A percentile compares a stretch with the other conserved stretches of the same genome.
phyloP scores from a whole-genome alignment of 1,140 invertebrate genomes.

The Drosophila eugracilis region DNA sequence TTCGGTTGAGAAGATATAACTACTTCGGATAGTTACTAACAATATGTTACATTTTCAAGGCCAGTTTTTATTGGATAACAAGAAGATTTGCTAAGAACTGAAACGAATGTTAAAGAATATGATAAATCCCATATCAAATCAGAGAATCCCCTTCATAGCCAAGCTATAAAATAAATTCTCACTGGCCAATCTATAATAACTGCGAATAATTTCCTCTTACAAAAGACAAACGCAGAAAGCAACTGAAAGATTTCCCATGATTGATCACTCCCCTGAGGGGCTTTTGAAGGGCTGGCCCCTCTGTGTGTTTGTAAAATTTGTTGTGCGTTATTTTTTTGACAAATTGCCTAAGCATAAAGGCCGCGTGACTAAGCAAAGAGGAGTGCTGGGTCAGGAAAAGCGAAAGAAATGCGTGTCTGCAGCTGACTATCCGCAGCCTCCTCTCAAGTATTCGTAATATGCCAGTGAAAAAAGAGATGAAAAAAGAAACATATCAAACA shows the following conservation, averaged over 20 bases:
- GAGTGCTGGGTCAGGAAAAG: conserved; percentile 37
- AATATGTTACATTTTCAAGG: background rate
- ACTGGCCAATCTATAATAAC: conserved; percentile 68
- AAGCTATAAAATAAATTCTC: conserved; percentile 23
- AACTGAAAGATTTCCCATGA: conserved; percentile 53
- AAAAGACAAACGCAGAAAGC: conserved; percentile 5
- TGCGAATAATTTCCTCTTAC: conserved; percentile 59
- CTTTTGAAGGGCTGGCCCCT: conserved; percentile 35
- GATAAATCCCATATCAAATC: background rate
- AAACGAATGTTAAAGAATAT: background rate
- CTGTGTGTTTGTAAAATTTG: conserved; percentile 49
- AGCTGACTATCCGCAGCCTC: conserved; percentile 64
- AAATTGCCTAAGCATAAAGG: conserved; percentile 65
- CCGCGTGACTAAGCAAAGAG: conserved; percentile 73
- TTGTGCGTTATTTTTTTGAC: conserved; percentile 63
- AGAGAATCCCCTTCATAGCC: too few species aligned
- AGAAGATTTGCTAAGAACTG: background rate
- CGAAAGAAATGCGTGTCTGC: conserved; percentile 61
- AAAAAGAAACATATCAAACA: conserved; percentile 54
- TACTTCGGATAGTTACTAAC: too few species aligned
- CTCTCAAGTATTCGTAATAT: conserved; percentile 74
- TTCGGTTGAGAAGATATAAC: background rate
- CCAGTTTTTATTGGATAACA: background rate
- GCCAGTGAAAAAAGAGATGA: conserved; percentile 53
- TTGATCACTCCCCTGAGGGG: conserved; percentile 80